These are phyloP conservation scores for Arge pagana DNA, from an alignment of 2,888 invertebrate genomes.

Conservation along the genomic window DNA sequence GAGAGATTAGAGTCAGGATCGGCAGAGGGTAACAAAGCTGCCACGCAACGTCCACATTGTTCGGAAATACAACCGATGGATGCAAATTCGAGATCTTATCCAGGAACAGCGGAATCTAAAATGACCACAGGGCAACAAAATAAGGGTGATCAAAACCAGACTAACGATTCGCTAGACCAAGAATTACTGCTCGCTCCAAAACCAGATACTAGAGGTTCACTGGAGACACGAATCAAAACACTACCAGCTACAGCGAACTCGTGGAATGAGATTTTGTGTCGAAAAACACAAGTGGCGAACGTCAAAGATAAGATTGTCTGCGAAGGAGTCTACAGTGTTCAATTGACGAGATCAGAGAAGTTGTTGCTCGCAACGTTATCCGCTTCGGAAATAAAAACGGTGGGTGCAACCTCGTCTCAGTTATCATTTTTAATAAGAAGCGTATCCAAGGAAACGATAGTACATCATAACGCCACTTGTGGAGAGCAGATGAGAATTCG, in stretches of 20 bases:
- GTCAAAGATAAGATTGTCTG: slow-evolving; percentile 10
- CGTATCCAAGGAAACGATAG: not conserved
- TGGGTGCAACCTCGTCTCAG: not conserved
- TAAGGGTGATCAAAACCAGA: too few species aligned
- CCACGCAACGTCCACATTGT: too few species aligned
- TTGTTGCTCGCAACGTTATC: not conserved
- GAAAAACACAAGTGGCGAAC: not conserved
- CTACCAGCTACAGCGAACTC: too few species aligned
- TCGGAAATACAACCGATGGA: too few species aligned
- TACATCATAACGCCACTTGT: not conserved
- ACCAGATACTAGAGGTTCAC: too few species aligned
- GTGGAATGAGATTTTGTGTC: not conserved
- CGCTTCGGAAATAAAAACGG: not conserved
- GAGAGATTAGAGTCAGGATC: slow-evolving; percentile 5
- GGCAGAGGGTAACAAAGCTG: too few species aligned
- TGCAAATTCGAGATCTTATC: too few species aligned
- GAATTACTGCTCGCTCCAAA: too few species aligned
- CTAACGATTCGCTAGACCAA: too few species aligned
- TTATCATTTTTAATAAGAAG: not conserved
- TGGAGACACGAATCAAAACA: too few species aligned
- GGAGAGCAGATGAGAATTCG: not conserved
- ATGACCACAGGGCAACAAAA: too few species aligned
- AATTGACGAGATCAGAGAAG: slow-evolving; percentile 3
- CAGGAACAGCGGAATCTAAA: too few species aligned
- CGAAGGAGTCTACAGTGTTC: slow-evolving; percentile 3